Conservation (phyloP, 2,888 invertebrate genomes). For the Drosophila kambysellisi region DNA sequence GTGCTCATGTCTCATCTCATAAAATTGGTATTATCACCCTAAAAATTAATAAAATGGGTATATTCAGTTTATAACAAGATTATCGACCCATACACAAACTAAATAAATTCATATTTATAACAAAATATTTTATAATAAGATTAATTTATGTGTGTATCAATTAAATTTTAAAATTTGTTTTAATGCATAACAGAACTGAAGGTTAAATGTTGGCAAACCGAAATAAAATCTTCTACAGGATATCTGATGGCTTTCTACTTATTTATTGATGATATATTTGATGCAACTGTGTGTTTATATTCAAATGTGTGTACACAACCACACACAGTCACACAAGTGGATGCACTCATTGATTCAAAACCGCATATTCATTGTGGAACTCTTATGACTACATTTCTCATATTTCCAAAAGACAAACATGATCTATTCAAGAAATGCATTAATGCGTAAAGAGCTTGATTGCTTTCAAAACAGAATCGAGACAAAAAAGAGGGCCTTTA, state of each 20-base stretch:
- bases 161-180: background rate
- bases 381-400: slow-evolving; percentile 17
- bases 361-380: slow-evolving; percentile 34
- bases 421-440: slow-evolving; percentile 47
- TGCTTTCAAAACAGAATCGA: slow-evolving; percentile 9
- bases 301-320: background rate
- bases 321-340: background rate
- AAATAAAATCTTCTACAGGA: background rate
- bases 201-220: background rate
- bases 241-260: slow-evolving; percentile 4
- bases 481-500: slow-evolving; percentile 39
- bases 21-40: slow-evolving; percentile 32
- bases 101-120: background rate
- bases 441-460: slow-evolving; percentile 27
- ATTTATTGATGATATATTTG: slow-evolving; percentile 1
- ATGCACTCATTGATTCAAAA: slow-evolving; percentile 32
- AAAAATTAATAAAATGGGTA: background rate
- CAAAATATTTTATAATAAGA: background rate
- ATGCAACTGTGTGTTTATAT: slow-evolving; percentile 7
- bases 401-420: slow-evolving; percentile 48
- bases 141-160: background rate
- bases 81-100: background rate
- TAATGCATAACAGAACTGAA: background rate
- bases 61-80: background rate
- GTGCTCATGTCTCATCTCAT: slow-evolving; percentile 29